A percentile compares a stretch with the other conserved stretches of the same genome.
Conservation (phyloP, 2,888 invertebrate species). For the Nematopogon swammerdamellus region DNA sequence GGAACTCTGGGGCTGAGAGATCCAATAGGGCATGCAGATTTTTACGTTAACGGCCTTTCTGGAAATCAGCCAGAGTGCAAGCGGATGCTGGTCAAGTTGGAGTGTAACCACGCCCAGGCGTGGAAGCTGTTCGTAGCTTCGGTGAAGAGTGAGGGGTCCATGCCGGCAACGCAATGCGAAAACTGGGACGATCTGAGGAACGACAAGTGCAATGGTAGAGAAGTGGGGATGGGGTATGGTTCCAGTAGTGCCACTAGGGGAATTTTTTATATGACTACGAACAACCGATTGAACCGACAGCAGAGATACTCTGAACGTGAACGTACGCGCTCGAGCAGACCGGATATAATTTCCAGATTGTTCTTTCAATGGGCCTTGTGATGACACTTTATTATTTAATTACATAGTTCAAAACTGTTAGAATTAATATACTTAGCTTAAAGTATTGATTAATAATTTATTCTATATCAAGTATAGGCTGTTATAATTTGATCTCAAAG, state of each 20-base stretch:
- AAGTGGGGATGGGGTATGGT: conserved; percentile 24
- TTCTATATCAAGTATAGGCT: no score
- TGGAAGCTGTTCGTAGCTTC: conserved; percentile 35
- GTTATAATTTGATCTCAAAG: no score
- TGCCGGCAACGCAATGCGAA: conserved; percentile 24
- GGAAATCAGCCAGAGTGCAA: conserved; percentile 34
- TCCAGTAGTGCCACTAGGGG: conserved; percentile 14
- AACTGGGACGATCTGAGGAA: conserved; percentile 24
- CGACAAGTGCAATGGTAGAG: conserved; percentile 24
- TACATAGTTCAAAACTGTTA: no score
- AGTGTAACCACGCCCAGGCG: conserved; percentile 38
- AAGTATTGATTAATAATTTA: no score
- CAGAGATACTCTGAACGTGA: background rate
- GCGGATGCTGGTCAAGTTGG: conserved; percentile 25
- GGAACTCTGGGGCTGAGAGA: conserved; percentile 34
- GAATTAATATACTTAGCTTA: no score
- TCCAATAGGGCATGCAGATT: conserved; percentile 34
- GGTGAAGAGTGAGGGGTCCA: conserved; percentile 16
- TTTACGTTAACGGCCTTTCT: conserved; percentile 36
- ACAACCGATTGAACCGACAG: background rate
- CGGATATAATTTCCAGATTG: no score
- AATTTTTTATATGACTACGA: conserved; percentile 5
- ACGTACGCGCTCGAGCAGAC: no score
- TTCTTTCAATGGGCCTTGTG: no score
- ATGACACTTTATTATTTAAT: no score